phyloP scores from a whole-genome alignment of 2,797 vertebrate species.

The Centropyge bicolor region DNA sequence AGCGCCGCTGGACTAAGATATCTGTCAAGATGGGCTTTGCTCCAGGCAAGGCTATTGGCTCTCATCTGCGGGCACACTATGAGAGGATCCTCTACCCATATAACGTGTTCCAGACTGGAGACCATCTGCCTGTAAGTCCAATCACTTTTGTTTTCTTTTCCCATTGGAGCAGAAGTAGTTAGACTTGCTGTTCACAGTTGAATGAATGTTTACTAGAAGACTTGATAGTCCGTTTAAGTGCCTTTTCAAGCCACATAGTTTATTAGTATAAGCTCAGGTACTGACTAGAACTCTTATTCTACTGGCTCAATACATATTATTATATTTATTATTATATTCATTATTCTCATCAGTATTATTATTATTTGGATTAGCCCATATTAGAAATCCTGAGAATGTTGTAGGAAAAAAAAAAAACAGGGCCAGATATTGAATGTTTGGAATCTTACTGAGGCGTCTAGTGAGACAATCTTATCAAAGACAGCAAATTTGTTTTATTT shows the following conservation, averaged over 20 bases:
- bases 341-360: too few relatives aligned
- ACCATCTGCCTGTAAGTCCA: constrained; percentile 90
- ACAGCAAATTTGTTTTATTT: background rate
- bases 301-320: background rate
- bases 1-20: constrained; percentile 97
- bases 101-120: constrained; percentile 94
- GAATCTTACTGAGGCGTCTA: background rate
- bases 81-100: constrained; percentile 97
- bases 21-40: constrained; percentile 97
- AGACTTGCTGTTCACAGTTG: constrained; percentile 10
- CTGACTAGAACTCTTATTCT: background rate
- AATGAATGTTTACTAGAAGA: constrained; percentile 26
- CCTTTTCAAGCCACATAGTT: constrained; percentile 6
- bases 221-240: background rate
- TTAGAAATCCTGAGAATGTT: background rate
- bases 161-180: constrained; percentile 17
- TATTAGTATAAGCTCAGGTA: background rate
- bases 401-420: background rate
- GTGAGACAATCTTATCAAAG: background rate
- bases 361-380: too few relatives aligned
- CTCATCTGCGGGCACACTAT: constrained; percentile 95
- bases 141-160: constrained; percentile 17
- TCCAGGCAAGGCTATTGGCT: constrained; percentile 96
- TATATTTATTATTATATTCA: too few relatives aligned
- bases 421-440: constrained; percentile 2